Evolutionary conservation across 2,888 invertebrate species (phyloP), one percentile per base, ranked within the genome.

Genomic region (Catocala fraxini): DNA sequence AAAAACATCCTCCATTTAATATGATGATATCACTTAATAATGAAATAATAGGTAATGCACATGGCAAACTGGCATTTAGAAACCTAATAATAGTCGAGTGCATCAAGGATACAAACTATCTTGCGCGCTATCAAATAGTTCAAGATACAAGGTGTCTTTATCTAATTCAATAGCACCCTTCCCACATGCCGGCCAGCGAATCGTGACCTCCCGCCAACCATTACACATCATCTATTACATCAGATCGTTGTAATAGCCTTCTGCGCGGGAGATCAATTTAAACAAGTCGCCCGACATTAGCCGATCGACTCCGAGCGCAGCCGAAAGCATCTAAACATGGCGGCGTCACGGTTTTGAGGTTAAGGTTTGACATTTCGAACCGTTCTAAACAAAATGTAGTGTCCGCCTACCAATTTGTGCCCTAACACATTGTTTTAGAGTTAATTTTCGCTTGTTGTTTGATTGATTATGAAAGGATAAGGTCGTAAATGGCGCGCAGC

Each of bases 311-410:
- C 83, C 92, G 91, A 92, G 80, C 73, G 76, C 64, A 76, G 68
- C 85, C 91, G 91, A 91, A 84, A 76, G 77, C 68, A 67, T 76
- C 88, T 84, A 92, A 63, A 91, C 77, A 92, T 92, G 92, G 92
- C 92, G 87, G 79, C 90, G 89, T 91, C 93, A 91, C 87, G 89
- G 90, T 93, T 93, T 93, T 92, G 92, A 94, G 93, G 93, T 94
- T 92, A 93, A 93, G 93, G 93, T 92, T 93, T 93, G 91, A 90
- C 91, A 92, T 93, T 93, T 92, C 86, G 84, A 87, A 83, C 84
- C 87, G 85, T 87, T 88, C 86, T 87, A 88, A 89, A 82, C 81
- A 78, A 79, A 84, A 82, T 73, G 65, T 72, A 77, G 72, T 70
- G 41, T 41, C 34, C 33, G 63, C 59, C 48, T 56, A 41, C 64